These are phyloP conservation scores for Tortricodes alternella DNA, from an alignment of 2,888 invertebrate species.

Conservation along the genomic window DNA sequence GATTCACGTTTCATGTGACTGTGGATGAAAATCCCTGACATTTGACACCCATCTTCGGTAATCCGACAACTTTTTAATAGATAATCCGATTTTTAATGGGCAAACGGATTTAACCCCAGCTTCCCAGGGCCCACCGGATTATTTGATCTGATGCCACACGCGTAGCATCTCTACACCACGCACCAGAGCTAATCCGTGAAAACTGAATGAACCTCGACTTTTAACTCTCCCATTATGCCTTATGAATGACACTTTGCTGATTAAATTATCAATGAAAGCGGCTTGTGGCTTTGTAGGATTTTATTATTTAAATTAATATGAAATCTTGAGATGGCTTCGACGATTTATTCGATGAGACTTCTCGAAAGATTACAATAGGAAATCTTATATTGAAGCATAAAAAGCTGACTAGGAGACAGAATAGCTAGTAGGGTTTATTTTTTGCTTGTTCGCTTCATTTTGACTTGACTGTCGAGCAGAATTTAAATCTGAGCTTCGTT, in stretches of 20 bases:
- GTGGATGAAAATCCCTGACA: neutral
- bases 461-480: no score
- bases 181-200: neutral
- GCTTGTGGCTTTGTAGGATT: neutral
- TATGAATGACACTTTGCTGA: slow-evolving; percentile 7
- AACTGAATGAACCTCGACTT: slow-evolving; percentile 2
- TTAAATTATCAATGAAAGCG: slow-evolving; percentile 14
- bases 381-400: no score
- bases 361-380: no score
- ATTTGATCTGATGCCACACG: slow-evolving; percentile 1
- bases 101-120: neutral
- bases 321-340: neutral
- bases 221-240: neutral
- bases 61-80: neutral
- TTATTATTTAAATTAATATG: neutral
- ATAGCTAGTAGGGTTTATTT: no score
- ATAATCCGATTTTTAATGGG: neutral
- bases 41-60: neutral
- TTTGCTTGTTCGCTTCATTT: no score
- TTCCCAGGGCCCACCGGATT: slow-evolving; percentile 7
- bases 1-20: slow-evolving; percentile 4
- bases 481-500: neutral
- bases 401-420: no score
- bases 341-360: neutral
- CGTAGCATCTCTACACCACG: neutral